These are phyloP conservation scores for Eulithis testata DNA, from an alignment of 2,888 invertebrate species.

Conservation along the genomic window DNA sequence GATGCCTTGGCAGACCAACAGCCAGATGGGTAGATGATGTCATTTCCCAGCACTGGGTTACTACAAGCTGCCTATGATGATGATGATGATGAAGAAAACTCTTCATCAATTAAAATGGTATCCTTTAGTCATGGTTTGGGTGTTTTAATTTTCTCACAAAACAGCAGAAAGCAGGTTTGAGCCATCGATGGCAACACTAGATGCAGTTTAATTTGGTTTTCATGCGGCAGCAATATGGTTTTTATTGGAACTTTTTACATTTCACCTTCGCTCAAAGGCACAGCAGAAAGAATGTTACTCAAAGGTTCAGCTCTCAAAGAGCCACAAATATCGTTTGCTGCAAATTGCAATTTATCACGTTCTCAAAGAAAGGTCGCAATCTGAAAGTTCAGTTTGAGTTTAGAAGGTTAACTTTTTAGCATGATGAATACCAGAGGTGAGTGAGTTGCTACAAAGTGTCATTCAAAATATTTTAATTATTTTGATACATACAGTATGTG, in stretches of 20 bases:
- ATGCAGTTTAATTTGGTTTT: conserved; percentile 50
- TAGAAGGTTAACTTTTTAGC: conserved; percentile 10
- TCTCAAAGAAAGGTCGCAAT: conserved; percentile 25
- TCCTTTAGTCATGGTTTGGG: too few species aligned
- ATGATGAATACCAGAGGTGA: conserved; percentile 6
- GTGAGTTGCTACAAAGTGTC: too few species aligned
- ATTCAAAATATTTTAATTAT: too few species aligned
- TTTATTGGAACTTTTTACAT: conserved; percentile 56
- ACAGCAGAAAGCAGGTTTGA: background rate
- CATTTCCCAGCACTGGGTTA: too few species aligned
- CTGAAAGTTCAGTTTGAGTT: conserved; percentile 9
- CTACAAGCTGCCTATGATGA: too few species aligned
- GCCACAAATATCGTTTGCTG: conserved; percentile 31
- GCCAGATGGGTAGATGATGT: too few species aligned
- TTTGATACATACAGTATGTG: too few species aligned
- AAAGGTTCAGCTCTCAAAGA: conserved; percentile 4
- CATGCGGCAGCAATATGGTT: conserved; percentile 46
- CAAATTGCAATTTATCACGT: conserved; percentile 27
- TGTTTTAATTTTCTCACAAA: too few species aligned
- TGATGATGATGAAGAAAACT: too few species aligned
- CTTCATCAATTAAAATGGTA: too few species aligned
- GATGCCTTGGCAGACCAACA: too few species aligned
- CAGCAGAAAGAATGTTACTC: too few species aligned
- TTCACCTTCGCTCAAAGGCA: conserved; percentile 35
- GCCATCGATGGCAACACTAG: conserved; percentile 39